Conservation (phyloP, 2,797 vertebrate genomes). For the Tenualosa thibaudeaui region DNA sequence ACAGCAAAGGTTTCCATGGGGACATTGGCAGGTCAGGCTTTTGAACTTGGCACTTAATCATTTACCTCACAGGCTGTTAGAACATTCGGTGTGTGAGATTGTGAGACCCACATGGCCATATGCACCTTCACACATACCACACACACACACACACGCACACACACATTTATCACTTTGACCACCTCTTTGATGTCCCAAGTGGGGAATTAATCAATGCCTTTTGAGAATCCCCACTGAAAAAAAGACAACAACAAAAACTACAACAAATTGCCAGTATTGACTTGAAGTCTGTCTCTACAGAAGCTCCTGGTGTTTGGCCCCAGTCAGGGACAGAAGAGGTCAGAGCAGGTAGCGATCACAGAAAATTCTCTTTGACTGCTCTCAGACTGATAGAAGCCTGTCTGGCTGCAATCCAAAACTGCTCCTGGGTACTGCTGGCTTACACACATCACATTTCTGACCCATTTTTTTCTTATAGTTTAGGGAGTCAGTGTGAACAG, state of each 20-base stretch:
- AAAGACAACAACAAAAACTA: not conserved
- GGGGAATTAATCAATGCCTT: constrained; percentile 47
- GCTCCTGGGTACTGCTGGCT: not conserved
- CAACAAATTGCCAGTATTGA: constrained; percentile 38
- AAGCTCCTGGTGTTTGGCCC: constrained; percentile 16
- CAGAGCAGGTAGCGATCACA: constrained; percentile 19
- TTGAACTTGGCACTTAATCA: constrained; percentile 56
- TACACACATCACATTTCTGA: not conserved
- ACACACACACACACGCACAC: not conserved
- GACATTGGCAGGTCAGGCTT: constrained; percentile 64
- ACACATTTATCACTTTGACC: not conserved
- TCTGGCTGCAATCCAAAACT: not conserved
- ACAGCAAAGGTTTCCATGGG: constrained; percentile 65
- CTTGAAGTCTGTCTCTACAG: constrained; percentile 40
- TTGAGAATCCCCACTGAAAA: not conserved
- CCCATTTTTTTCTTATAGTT: not conserved
- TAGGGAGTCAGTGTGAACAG: not conserved
- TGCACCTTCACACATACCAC: not conserved
- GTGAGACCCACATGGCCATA: constrained; percentile 26
- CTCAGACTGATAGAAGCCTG: not conserved
- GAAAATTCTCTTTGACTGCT: not conserved
- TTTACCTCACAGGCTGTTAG: constrained; percentile 52
- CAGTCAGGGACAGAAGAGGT: constrained; percentile 32
- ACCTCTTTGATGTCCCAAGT: constrained; percentile 42
- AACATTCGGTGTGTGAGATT: constrained; percentile 43